Percentiles rank a stretch among this genome's conserved stretches.
Conservation (phyloP, 2,113 vertebrate species). For the Saguinus midas region DNA sequence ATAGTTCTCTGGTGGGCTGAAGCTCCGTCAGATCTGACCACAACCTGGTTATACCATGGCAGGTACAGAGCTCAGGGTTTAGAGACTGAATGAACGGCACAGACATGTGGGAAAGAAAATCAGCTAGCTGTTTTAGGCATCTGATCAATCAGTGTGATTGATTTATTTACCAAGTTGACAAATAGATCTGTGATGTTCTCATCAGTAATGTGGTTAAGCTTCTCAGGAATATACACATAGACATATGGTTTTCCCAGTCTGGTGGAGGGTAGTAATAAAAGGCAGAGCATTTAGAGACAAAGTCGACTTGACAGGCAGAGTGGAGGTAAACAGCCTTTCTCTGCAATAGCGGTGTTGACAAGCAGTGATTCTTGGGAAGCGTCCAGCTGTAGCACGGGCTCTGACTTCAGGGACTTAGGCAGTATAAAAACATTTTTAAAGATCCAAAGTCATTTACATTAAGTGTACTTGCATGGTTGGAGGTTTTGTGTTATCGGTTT, state of each 20-base stretch:
- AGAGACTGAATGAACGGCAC: neutral
- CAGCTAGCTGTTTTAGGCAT: too few relatives aligned
- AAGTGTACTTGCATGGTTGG: constrained; percentile 61
- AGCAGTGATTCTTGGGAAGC: constrained; percentile 77
- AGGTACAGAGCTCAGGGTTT: neutral
- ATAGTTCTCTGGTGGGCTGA: neutral
- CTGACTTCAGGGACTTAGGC: constrained; percentile 75
- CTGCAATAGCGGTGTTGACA: constrained; percentile 71
- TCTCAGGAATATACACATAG: neutral
- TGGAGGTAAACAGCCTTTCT: constrained; percentile 60
- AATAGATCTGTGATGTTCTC: neutral
- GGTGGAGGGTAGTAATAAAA: neutral
- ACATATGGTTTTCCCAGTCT: neutral
- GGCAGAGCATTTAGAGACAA: neutral
- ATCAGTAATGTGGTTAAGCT: neutral
- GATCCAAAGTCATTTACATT: constrained; percentile 48
- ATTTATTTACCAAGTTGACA: neutral
- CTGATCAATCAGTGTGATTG: neutral
- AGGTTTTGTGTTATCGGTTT: neutral
- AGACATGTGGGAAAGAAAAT: neutral
- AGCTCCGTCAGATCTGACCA: neutral
- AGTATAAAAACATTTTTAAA: constrained; percentile 74
- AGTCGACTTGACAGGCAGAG: constrained; percentile 41
- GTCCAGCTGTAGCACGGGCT: constrained; percentile 71
- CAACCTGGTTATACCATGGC: neutral